These are phyloP conservation scores for Gymnorhina tibicen DNA, from an alignment of 2,113 vertebrate species.

Conservation along the genomic window DNA sequence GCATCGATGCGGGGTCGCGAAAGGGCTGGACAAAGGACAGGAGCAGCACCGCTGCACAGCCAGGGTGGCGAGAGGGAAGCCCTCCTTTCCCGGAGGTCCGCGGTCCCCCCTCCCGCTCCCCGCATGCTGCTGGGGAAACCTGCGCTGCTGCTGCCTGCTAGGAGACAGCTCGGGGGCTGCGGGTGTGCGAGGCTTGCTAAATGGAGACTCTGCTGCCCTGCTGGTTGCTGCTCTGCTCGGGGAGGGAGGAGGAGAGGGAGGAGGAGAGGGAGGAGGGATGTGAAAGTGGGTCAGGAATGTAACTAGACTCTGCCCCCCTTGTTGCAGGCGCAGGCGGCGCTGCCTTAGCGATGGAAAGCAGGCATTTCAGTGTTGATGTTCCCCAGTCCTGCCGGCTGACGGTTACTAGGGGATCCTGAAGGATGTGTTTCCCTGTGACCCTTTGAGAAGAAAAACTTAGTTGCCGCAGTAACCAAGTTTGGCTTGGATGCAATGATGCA, in stretches of 20 bases:
- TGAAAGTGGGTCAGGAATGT: constrained; percentile 85
- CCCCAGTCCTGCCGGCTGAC: constrained; percentile 40
- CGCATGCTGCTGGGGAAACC: not conserved
- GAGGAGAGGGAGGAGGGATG: constrained; percentile 70
- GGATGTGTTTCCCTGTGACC: constrained; percentile 79
- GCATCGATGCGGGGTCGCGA: not conserved
- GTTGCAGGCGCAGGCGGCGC: constrained; percentile 56
- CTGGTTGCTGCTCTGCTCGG: constrained; percentile 8
- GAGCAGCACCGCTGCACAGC: not conserved
- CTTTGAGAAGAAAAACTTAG: constrained; percentile 72
- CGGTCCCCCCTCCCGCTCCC: not conserved
- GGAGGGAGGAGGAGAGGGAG: constrained; percentile 40
- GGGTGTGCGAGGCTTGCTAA: constrained; percentile 24
- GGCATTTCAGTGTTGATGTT: constrained; percentile 66
- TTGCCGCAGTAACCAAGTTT: constrained; percentile 81
- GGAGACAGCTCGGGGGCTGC: constrained; percentile 14
- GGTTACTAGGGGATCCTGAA: constrained; percentile 77
- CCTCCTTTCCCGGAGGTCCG: not conserved
- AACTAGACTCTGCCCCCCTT: constrained; percentile 75
- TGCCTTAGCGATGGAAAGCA: constrained; percentile 68
- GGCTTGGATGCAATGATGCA: constrained; percentile 75
- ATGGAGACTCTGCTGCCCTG: constrained; percentile 38
- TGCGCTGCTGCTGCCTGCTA: not conserved
- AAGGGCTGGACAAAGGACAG: not conserved
- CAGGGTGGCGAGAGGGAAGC: not conserved